Conservation (phyloP, 2,888 invertebrate species). For the Pammene fasciana region DNA sequence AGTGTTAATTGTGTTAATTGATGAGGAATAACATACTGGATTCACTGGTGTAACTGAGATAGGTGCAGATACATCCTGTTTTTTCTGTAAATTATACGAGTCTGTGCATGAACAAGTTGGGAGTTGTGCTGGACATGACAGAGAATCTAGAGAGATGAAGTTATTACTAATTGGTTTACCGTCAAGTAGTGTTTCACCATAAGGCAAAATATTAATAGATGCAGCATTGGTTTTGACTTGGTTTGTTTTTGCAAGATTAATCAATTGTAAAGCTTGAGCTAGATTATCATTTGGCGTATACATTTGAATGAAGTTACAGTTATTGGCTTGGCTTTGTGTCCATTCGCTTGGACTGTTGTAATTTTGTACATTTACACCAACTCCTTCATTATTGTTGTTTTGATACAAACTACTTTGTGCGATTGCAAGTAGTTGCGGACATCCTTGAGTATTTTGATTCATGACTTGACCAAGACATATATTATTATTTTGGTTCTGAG, state of each 20-base stretch:
- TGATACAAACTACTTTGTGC: conserved; percentile 13
- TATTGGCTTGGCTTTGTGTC: neutral
- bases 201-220: conserved; percentile 17
- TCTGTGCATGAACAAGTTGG: neutral
- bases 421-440: conserved; percentile 14
- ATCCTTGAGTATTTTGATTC: conserved; percentile 26
- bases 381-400: neutral
- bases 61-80: too few species aligned
- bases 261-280: conserved; percentile 5
- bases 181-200: conserved; percentile 19
- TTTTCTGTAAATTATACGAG: neutral
- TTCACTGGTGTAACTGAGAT: neutral
- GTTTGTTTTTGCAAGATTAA: conserved; percentile 4
- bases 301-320: conserved; percentile 4
- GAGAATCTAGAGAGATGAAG: neutral
- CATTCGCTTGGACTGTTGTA: neutral
- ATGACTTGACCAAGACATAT: neutral
- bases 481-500: conserved; percentile 4
- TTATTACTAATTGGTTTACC: conserved; percentile 19
- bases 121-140: conserved; percentile 3
- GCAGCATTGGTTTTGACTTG: neutral
- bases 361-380: neutral
- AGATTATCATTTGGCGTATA: conserved; percentile 8
- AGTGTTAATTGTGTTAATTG: neutral
- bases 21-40: neutral